Percentiles rank a stretch among this genome's conserved stretches.
These are phyloP conservation scores for Philhelius pedissequus DNA, from an alignment of 2,888 invertebrate genomes.

Conservation along the genomic window DNA sequence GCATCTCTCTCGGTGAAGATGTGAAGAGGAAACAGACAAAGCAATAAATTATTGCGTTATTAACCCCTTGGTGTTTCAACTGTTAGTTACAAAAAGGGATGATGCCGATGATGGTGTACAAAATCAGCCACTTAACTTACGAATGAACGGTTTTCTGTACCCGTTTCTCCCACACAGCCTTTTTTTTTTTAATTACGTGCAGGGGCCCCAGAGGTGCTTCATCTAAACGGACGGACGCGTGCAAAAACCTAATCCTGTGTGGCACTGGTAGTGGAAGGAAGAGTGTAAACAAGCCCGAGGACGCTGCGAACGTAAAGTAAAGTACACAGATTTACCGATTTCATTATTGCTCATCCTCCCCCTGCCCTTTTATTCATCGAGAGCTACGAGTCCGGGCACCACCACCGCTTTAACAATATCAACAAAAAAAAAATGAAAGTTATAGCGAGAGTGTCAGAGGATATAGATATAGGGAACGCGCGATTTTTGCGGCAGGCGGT, in stretches of 20 bases:
- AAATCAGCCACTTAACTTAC: slow-evolving; percentile 56
- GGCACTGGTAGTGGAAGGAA: no score
- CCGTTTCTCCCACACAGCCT: slow-evolving; percentile 11
- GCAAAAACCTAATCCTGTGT: slow-evolving; percentile 61
- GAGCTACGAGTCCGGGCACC: neutral
- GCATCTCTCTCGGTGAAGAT: neutral
- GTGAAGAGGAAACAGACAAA: slow-evolving; percentile 40
- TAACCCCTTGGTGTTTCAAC: slow-evolving; percentile 46
- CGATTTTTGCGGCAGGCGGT: neutral
- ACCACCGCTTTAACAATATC: neutral
- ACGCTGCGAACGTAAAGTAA: neutral
- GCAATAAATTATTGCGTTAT: slow-evolving; percentile 66
- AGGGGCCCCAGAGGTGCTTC: slow-evolving; percentile 22
- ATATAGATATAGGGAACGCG: slow-evolving; percentile 5
- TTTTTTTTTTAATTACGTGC: slow-evolving; percentile 44
- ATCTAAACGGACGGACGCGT: slow-evolving; percentile 23
- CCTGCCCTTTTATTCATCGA: neutral
- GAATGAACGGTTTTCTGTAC: slow-evolving; percentile 31
- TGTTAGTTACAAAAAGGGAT: slow-evolving; percentile 16
- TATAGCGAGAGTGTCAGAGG: neutral
- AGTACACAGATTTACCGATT: slow-evolving; percentile 53
- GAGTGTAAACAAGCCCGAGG: slow-evolving; percentile 63
- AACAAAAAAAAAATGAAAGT: neutral
- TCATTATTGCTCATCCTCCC: slow-evolving; percentile 44
- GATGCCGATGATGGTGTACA: slow-evolving; percentile 59